Evolutionary conservation across 2,888 invertebrate genomes (phyloP), one percentile per base, ranked within the genome.

Genomic region (Eupelmus urozonus): DNA sequence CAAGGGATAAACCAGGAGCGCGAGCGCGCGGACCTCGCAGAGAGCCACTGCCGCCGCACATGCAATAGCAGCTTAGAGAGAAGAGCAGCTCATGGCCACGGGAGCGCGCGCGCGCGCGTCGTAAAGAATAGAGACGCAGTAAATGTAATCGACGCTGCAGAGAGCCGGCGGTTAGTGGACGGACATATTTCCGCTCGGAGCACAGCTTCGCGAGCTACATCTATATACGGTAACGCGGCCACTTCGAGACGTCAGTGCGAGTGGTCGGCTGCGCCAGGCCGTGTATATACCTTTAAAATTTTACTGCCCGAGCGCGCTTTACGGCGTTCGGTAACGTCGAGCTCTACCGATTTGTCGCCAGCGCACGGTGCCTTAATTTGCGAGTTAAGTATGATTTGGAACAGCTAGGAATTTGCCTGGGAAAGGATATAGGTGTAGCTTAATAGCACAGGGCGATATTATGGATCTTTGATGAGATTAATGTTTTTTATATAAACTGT

Each of bases 91-190:
- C 49, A 60, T 51, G 27, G 11, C 23, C 71, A 20, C 20, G 16
- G 27, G 53, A 60, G n/a, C n/a, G n/a, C n/a, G n/a, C n/a, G n/a
- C n/a, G n/a, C n/a, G n/a, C 59, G 59, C 62, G 51, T 74, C 80
- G 71, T 78, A 66, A 71, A 76, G 69, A 70, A 65, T 59, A 60
- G n/a, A n/a, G 66, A 77, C n/a, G 60, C 34, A 66, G 62, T 72
- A 67, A 73, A 73, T 40, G 72, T 59, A 73, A 78, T 78, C 77
- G 62, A 62, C 55, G 55, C 65, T 40, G 40, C 40, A n/a, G 23
- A 11, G 53, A 40, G 29, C n/a, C 42, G n/a, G 53, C 60, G 63
- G 55, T 59, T 78, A 70, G 60, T 59, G 2, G 40, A 55, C 29
- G 34, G 51, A 67, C 62, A 73, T 72, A 62, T 73, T 67, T 67